Percentiles rank a stretch among this genome's conserved stretches.
phyloP scores from a whole-genome alignment of 2,797 vertebrate genomes.

The Rhinatrema bivittatum region DNA sequence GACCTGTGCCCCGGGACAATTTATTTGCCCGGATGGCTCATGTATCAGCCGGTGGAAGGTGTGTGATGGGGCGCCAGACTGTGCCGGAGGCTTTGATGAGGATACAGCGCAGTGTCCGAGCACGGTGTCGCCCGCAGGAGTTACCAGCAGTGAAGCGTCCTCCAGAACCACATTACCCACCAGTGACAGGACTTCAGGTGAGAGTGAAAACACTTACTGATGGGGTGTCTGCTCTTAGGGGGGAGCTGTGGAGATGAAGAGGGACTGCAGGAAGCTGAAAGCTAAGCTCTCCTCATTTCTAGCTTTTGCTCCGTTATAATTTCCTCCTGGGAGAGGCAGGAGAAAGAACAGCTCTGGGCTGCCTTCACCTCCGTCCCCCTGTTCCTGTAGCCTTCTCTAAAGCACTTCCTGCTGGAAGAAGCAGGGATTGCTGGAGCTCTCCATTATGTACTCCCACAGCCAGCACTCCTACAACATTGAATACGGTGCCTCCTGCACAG shows the following conservation, averaged over 20 bases:
- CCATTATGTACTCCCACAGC: too few species aligned
- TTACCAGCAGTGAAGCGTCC: neutral
- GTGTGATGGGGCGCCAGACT: constrained; percentile 67
- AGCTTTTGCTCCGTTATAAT: too few species aligned
- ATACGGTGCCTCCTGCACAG: too few species aligned
- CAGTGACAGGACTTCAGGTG: constrained; percentile 26
- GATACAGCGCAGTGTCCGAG: constrained; percentile 37
- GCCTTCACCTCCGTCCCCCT: too few species aligned
- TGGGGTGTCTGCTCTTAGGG: neutral
- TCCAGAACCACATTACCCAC: neutral
- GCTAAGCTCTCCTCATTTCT: neutral
- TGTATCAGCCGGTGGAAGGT: constrained; percentile 44
- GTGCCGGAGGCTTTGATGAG: constrained; percentile 64
- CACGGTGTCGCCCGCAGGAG: neutral
- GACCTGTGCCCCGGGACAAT: constrained; percentile 55
- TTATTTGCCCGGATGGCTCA: constrained; percentile 56
- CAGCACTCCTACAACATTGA: too few species aligned
- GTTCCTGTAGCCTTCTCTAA: too few species aligned
- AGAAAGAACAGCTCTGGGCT: too few species aligned
- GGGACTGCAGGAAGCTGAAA: neutral
- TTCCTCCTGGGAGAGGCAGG: too few species aligned
- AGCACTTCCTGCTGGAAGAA: too few species aligned
- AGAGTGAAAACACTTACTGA: fast-evolving
- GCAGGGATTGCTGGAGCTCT: too few species aligned
- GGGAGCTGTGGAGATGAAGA: neutral